phyloP scores from a whole-genome alignment of 2,888 invertebrate genomes.

The Scrobipalpa atriplicella region DNA sequence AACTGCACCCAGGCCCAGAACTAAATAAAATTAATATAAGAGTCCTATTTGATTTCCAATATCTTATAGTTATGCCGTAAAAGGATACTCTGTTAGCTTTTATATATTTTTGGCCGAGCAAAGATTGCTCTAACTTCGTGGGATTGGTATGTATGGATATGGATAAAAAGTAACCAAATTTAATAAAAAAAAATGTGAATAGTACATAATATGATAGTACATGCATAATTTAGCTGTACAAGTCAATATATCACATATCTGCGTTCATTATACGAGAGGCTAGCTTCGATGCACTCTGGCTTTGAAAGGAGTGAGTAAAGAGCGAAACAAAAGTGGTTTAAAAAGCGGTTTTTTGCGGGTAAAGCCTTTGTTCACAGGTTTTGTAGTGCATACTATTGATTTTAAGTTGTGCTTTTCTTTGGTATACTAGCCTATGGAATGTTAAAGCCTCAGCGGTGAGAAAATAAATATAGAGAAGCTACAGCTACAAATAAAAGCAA shows the following conservation, averaged over 20 bases:
- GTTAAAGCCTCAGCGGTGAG: background rate
- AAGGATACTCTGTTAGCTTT: too few relatives aligned
- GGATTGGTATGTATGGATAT: too few relatives aligned
- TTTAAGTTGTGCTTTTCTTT: background rate
- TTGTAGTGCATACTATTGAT: background rate
- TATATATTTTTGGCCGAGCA: too few relatives aligned
- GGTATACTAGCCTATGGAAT: background rate
- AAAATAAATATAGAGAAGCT: background rate
- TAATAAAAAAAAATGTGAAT: too few relatives aligned
- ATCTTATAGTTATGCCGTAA: too few relatives aligned
- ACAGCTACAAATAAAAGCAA: background rate
- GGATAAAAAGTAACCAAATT: too few relatives aligned
- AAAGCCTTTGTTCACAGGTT: background rate
- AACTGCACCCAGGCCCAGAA: too few relatives aligned
- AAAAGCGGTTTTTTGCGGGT: constrained; percentile 5
- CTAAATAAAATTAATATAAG: too few relatives aligned
- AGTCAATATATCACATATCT: background rate
- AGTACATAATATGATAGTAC: too few relatives aligned
- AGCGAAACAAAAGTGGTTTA: background rate
- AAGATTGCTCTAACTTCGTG: too few relatives aligned
- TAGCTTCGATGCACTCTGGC: background rate
- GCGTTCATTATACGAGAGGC: constrained; percentile 1
- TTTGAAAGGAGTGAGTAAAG: background rate
- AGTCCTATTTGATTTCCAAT: too few relatives aligned
- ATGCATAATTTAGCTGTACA: background rate